Evolutionary conservation across 2,888 invertebrate genomes (phyloP), one percentile per base, ranked within the genome.

Genomic region (Luffia ferchaultella): DNA sequence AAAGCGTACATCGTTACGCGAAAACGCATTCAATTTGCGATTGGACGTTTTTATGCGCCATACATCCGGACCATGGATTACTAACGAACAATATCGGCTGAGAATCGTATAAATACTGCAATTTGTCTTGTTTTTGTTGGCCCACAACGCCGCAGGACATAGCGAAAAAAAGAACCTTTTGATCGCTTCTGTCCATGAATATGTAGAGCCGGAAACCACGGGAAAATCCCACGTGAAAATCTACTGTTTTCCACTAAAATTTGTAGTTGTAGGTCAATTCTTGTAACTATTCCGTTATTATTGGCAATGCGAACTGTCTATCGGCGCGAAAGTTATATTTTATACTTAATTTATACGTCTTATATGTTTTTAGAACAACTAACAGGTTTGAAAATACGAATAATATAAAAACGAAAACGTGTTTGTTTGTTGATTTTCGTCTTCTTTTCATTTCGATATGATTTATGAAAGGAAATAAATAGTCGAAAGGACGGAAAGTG

Each of bases 71-170:
- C 30, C 30, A 30, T 12, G 30, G 30, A 30, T 30, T 30, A 30
- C 30, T 3, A 30, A 12, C 30, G 30, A 30, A 30, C 30, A 30
- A 12, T 30, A 30, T 30, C 30, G 30, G 30, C 12, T 7, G 30
- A 12, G 30, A 30, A 30, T 30, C 30, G 61, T 63, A 71, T 71
- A 71, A 75, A 75, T 72, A 72, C 68, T 67, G 68, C 67, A 66
- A 72, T 74, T 73, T 74, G 71, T 74, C 70, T 73, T 73, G 67
- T 74, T 73, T 73, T 73, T 73, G 48, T 48, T 48, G 2, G 20
- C 2, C 48, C 42, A 17, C 5, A 7, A 12, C 30, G 30, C 30
- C 30, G 30, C n/a, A 30, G 30, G 30, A 30, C 30, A 30, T 7
- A 30, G 30, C 5, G 30, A 30, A 30, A 30, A 30, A 30, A 30